Conservation (phyloP, 2,888 invertebrate species). For the Phengaris alcon region DNA sequence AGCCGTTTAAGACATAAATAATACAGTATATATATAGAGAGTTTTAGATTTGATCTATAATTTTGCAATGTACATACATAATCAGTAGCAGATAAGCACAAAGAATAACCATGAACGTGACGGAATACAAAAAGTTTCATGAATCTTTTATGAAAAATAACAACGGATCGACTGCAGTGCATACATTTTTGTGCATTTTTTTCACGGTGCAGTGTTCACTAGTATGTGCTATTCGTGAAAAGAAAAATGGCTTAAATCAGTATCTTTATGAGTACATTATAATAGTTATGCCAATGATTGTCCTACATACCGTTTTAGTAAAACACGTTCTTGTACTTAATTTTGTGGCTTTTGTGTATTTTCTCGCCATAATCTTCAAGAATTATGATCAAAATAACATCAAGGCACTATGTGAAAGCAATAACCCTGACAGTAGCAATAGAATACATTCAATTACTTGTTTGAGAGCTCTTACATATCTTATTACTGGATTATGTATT, state of each 20-base stretch:
- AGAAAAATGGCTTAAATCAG: slow-evolving; percentile 40
- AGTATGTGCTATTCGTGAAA: slow-evolving; percentile 48
- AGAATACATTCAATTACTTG: slow-evolving; percentile 79
- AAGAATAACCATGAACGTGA: slow-evolving; percentile 46
- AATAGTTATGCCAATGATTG: slow-evolving; percentile 77
- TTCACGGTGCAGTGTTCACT: slow-evolving; percentile 63
- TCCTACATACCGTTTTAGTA: slow-evolving; percentile 77
- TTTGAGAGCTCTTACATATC: slow-evolving; percentile 83
- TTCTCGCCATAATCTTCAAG: slow-evolving; percentile 44
- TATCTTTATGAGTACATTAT: slow-evolving; percentile 77
- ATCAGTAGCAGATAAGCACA: background rate
- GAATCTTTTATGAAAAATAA: slow-evolving; percentile 77
- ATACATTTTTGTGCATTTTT: slow-evolving; percentile 68
- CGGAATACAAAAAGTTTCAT: slow-evolving; percentile 70
- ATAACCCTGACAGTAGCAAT: slow-evolving; percentile 41
- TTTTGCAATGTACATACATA: background rate
- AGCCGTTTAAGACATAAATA: too few relatives aligned
- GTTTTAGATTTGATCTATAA: background rate
- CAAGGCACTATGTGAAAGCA: slow-evolving; percentile 35
- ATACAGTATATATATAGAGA: too few relatives aligned
- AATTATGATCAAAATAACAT: slow-evolving; percentile 28
- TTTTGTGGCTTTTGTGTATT: slow-evolving; percentile 47
- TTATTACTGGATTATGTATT: slow-evolving; percentile 89
- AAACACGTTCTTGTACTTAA: slow-evolving; percentile 57
- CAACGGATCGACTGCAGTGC: slow-evolving; percentile 73